Percentiles rank a stretch among this genome's conserved stretches.
Evolutionary conservation across 2,113 vertebrate species (phyloP).

Genomic region (Vombatus ursinus): DNA sequence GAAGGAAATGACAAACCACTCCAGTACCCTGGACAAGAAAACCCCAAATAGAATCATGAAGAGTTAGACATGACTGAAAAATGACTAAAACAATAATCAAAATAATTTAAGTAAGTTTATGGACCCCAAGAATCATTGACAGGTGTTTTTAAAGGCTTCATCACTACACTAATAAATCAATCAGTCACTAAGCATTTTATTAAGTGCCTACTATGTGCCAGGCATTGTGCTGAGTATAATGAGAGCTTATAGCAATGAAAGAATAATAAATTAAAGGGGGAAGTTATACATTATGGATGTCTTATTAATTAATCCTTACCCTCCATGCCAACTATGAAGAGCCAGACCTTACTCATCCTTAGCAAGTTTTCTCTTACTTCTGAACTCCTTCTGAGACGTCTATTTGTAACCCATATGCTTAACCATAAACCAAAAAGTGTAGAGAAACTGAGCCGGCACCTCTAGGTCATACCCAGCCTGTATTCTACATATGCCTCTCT

Average conservation of each 20-base stretch:
- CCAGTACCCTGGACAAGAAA: not conserved
- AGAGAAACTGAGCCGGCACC: not conserved
- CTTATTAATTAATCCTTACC: not conserved
- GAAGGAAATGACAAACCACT: not conserved
- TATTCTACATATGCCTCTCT: not conserved
- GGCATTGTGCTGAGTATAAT: not conserved
- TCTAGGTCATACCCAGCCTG: not conserved
- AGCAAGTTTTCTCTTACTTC: not conserved
- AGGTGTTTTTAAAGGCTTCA: not conserved
- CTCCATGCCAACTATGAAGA: not conserved
- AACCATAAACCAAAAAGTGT: not conserved
- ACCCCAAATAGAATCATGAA: not conserved
- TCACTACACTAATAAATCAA: not conserved
- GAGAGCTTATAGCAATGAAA: not conserved
- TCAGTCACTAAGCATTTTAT: not conserved
- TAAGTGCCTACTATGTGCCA: too few species aligned
- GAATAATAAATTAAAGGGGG: not conserved
- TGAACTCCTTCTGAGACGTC: not conserved
- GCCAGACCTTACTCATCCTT: not conserved
- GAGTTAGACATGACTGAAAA: not conserved
- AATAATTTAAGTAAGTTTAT: not conserved
- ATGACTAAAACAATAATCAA: not conserved
- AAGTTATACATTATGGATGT: not conserved
- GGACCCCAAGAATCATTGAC: not conserved
- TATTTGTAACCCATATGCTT: not conserved